Evolutionary conservation across 2,797 vertebrate genomes (phyloP).

Genomic region (Orestias chungarensis): DNA sequence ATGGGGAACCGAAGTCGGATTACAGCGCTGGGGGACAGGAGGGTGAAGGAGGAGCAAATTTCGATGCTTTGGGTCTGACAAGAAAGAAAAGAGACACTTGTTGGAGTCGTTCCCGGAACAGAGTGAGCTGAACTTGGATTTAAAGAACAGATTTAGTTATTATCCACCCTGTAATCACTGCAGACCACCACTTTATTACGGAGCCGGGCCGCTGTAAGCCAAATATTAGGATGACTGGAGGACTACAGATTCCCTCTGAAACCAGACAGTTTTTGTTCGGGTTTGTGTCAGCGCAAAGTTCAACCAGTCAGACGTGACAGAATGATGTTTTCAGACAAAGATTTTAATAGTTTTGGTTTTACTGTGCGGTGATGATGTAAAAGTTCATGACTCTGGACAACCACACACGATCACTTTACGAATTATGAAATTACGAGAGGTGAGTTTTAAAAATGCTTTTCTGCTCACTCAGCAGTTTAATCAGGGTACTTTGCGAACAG

Average conservation of each 20-base stretch:
- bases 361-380: background rate
- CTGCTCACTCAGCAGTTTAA: background rate
- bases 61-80: constrained; percentile 70
- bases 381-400: constrained; percentile 18
- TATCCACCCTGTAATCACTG: background rate
- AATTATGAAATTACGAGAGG: constrained; percentile 6
- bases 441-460: constrained; percentile 7
- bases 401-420: constrained; percentile 8
- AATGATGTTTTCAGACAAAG: background rate
- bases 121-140: constrained; percentile 7
- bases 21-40: constrained; percentile 82
- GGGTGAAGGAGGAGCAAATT: constrained; percentile 77
- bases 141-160: background rate
- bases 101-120: constrained; percentile 8
- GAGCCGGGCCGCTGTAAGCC: background rate
- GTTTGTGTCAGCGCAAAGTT: constrained; percentile 30
- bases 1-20: constrained; percentile 87
- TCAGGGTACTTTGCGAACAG: constrained; percentile 7
- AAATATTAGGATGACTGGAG: background rate
- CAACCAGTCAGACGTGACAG: constrained; percentile 7
- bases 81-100: constrained; percentile 4
- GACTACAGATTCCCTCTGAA: constrained; percentile 11
- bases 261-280: constrained; percentile 4
- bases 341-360: constrained; percentile 6
- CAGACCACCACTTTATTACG: constrained; percentile 4